A percentile compares a stretch with the other conserved stretches of the same genome.
phyloP scores from a whole-genome alignment of 1,140 invertebrate species.

The Lutraria rhynchaena region DNA sequence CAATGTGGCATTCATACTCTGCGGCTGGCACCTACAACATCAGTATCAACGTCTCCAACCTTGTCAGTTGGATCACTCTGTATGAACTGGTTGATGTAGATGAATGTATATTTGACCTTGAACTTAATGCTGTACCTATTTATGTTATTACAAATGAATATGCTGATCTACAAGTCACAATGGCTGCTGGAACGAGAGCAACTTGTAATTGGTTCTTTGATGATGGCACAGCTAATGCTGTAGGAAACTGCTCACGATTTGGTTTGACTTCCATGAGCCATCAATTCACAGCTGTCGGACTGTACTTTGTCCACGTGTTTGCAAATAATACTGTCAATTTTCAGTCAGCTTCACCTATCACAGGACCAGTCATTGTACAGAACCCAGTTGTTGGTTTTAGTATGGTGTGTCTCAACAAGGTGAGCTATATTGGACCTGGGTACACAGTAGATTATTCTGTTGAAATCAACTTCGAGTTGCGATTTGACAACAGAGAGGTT shows the following conservation, averaged over 20 bases:
- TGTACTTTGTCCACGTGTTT: conserved; percentile 49
- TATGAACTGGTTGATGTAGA: conserved; percentile 59
- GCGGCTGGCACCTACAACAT: conserved; percentile 58
- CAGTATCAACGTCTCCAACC: conserved; percentile 63
- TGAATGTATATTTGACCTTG: conserved; percentile 55
- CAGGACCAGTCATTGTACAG: conserved; percentile 60
- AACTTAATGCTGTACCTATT: conserved; percentile 28
- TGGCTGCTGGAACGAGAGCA: conserved; percentile 63
- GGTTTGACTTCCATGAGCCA: conserved; percentile 2
- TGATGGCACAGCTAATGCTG: conserved; percentile 38
- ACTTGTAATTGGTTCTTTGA: conserved; percentile 48
- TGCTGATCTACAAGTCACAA: conserved; percentile 50
- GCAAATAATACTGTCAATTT: conserved; percentile 59
- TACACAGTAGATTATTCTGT: conserved; percentile 29
- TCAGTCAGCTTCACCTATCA: conserved; percentile 11
- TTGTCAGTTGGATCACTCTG: conserved; percentile 63
- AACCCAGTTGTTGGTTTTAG: conserved; percentile 51
- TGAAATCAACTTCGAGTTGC: conserved; percentile 54
- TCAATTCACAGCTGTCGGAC: conserved; percentile 54
- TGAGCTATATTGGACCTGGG: conserved; percentile 52
- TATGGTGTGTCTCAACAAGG: not conserved
- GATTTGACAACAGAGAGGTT: conserved; percentile 34
- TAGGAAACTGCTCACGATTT: conserved; percentile 28
- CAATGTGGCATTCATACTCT: conserved; percentile 47
- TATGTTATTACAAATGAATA: conserved; percentile 52